These are phyloP conservation scores for Chalcosyrphus nemorum DNA, from an alignment of 2,888 invertebrate genomes.

Conservation along the genomic window DNA sequence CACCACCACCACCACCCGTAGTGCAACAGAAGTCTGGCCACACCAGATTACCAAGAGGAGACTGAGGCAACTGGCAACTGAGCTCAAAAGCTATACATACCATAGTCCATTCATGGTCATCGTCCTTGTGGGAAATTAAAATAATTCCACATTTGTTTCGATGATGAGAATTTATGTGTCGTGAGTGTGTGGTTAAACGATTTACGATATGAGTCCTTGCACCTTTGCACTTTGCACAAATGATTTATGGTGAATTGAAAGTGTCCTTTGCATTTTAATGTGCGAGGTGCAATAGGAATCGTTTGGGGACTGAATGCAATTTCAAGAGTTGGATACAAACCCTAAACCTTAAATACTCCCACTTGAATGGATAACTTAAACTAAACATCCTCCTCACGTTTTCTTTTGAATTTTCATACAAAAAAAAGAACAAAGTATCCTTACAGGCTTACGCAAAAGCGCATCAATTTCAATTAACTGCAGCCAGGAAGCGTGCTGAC, in stretches of 20 bases:
- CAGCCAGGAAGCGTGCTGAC: slow-evolving; percentile 38
- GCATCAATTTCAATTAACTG: slow-evolving; percentile 70
- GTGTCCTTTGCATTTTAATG: neutral
- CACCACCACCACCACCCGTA: neutral
- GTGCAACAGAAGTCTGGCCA: neutral
- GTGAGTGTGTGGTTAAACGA: slow-evolving; percentile 38
- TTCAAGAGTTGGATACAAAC: neutral
- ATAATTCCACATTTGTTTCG: slow-evolving; percentile 38
- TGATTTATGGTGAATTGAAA: slow-evolving; percentile 8
- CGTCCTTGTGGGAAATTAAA: slow-evolving; percentile 47
- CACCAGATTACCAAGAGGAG: neutral
- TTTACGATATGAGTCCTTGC: slow-evolving; percentile 19
- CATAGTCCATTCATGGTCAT: neutral
- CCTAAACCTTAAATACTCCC: neutral
- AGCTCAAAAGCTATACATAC: neutral
- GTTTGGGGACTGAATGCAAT: too few species aligned
- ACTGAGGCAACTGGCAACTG: neutral
- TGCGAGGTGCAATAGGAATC: too few species aligned
- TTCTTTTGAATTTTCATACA: neutral
- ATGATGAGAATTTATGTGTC: slow-evolving; percentile 57
- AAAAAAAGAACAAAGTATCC: too few species aligned
- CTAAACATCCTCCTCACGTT: slow-evolving; percentile 12
- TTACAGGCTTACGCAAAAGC: slow-evolving; percentile 19
- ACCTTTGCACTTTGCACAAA: neutral
- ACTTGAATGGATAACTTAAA: neutral